Evolutionary conservation across 2,888 invertebrate species (phyloP), one percentile per base, ranked within the genome.

Genomic region (Polietes domitor): DNA sequence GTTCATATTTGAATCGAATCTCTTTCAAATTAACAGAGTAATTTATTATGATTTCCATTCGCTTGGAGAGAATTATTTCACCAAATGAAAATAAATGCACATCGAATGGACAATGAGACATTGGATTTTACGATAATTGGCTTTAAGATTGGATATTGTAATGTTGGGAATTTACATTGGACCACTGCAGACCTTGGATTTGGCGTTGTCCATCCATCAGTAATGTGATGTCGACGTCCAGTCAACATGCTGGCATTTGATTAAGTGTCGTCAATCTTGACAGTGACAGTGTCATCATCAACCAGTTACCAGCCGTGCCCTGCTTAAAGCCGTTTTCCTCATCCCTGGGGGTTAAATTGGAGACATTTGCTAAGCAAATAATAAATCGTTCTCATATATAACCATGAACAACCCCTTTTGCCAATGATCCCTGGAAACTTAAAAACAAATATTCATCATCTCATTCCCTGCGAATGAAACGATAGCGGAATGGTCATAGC

Each of bases 61-160:
- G 47, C n/a, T 47, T 47, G n/a, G n/a, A 47, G n/a, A 47, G n/a
- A 47, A n/a, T n/a, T 47, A n/a, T 47, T 47, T 47, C 47, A n/a
- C n/a, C 47, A 47, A 47, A 47, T 47, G 47, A 47, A 47, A 47
- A 47, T 47, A 47, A 47, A 47, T 47, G 15, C 47, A n/a, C 6
- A 47, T 47, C n/a, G 47, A 47, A 47, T 15, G 47, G 3, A 1
- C 47, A 47, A 47, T 4, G 41, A 32, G 37, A 1, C 47, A 12
- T 3, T 47, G 47, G 3, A 47, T 47, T 15, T n/a, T 15, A 47
- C 1, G n/a, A 47, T 47, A 47, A 47, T 47, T n/a, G 47, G 12
- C 37, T 37, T 37, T 37, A 7, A 7, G 37, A 37, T 37, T 7
- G n/a, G 47, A 47, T 12, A 47, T 47, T n/a, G n/a, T n/a, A 6